Evolutionary conservation across 2,888 invertebrate genomes (phyloP).

Genomic region (Epinotia demarniana): DNA sequence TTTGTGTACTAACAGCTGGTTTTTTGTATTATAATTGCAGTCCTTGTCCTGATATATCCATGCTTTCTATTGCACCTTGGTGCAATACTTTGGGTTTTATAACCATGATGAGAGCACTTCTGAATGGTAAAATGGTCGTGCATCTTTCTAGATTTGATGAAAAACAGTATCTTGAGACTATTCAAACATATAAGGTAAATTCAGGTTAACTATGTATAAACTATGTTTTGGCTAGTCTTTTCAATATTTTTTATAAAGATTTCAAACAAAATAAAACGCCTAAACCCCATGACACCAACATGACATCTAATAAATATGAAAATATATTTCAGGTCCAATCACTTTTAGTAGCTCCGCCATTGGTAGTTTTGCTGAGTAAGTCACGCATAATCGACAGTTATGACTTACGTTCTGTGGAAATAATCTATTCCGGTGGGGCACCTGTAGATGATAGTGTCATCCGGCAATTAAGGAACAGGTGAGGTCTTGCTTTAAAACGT

Average conservation of each 20-base stretch:
- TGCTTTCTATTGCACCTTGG: constrained; percentile 65
- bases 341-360: constrained; percentile 62
- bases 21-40: constrained; percentile 44
- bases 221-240: too few species aligned
- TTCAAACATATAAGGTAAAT: constrained; percentile 67
- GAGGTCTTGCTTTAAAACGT: constrained; percentile 1
- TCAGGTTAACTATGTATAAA: too few species aligned
- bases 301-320: background rate
- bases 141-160: constrained; percentile 64
- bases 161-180: constrained; percentile 60
- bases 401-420: constrained; percentile 64
- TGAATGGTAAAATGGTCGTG: constrained; percentile 55
- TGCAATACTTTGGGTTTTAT: constrained; percentile 66
- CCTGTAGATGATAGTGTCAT: constrained; percentile 60
- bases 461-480: constrained; percentile 59
- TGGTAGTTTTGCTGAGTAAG: constrained; percentile 63
- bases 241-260: too few species aligned
- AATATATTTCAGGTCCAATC: constrained; percentile 58
- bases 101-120: constrained; percentile 53
- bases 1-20: background rate
- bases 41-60: constrained; percentile 46
- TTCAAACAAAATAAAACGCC: background rate
- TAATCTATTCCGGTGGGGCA: constrained; percentile 66
- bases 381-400: constrained; percentile 61
- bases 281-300: background rate